Percentiles rank a stretch among this genome's conserved stretches.
phyloP scores from a whole-genome alignment of 2,113 vertebrate species.

The Falcunculus frontatus region DNA sequence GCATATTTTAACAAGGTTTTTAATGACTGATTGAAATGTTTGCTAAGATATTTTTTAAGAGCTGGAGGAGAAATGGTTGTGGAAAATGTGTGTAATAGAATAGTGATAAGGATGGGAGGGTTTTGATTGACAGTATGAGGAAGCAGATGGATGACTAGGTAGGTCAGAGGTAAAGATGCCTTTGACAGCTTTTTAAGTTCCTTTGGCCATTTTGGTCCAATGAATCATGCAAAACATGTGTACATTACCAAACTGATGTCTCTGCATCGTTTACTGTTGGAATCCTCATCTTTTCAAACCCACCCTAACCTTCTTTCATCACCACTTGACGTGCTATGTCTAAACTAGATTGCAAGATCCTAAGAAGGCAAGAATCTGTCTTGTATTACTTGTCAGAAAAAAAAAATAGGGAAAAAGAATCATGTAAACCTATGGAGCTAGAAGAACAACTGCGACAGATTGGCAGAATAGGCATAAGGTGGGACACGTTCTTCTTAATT shows the following conservation, averaged over 20 bases:
- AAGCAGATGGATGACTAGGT: slow-evolving; percentile 68
- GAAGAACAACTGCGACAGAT: slow-evolving; percentile 63
- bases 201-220: slow-evolving; percentile 69
- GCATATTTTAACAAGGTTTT: slow-evolving; percentile 69
- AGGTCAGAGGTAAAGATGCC: slow-evolving; percentile 67
- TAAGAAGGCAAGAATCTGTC: slow-evolving; percentile 66
- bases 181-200: slow-evolving; percentile 68
- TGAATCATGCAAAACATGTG: slow-evolving; percentile 68
- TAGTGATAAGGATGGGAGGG: slow-evolving; percentile 46
- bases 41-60: slow-evolving; percentile 62
- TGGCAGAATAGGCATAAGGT: slow-evolving; percentile 60
- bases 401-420: background rate
- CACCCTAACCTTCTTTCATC: slow-evolving; percentile 67
- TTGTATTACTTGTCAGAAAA: slow-evolving; percentile 55
- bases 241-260: slow-evolving; percentile 63
- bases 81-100: slow-evolving; percentile 63
- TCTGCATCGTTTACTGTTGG: slow-evolving; percentile 65
- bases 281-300: slow-evolving; percentile 62
- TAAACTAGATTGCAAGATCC: slow-evolving; percentile 67
- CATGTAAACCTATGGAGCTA: slow-evolving; percentile 55
- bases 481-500: slow-evolving; percentile 57
- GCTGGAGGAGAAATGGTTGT: slow-evolving; percentile 55
- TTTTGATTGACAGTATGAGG: slow-evolving; percentile 62
- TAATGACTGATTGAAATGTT: slow-evolving; percentile 69
- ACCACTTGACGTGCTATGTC: slow-evolving; percentile 65